Percentiles rank a stretch among this genome's conserved stretches.
phyloP scores from a whole-genome alignment of 2,888 invertebrate genomes.

The Drosophila antonietae region DNA sequence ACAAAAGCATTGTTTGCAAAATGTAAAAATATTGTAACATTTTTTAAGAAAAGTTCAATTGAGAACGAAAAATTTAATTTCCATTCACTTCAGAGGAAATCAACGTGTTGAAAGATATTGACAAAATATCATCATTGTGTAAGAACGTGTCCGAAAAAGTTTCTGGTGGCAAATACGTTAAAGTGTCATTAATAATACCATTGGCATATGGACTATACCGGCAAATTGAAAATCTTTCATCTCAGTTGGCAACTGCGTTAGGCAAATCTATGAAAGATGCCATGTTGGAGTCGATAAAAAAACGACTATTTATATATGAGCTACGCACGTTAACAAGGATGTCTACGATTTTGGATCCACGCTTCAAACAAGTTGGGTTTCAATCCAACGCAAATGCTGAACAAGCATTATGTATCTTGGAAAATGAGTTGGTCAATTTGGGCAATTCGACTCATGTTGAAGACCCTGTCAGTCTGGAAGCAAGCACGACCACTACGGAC shows the following conservation, averaged over 20 bases:
- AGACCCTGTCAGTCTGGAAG: background rate
- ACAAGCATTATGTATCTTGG: background rate
- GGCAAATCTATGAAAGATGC: background rate
- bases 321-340: background rate
- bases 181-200: conserved; percentile 24
- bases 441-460: background rate
- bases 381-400: background rate
- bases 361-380: background rate
- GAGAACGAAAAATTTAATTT: background rate
- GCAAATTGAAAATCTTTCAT: conserved; percentile 5
- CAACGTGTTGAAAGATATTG: no score
- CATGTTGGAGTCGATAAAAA: background rate
- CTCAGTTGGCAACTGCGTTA: conserved; percentile 13
- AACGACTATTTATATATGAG: background rate
- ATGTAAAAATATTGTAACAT: background rate
- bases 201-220: conserved; percentile 22
- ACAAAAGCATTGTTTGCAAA: background rate
- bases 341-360: conserved; percentile 2
- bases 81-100: no score
- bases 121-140: conserved; percentile 9
- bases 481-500: background rate
- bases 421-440: background rate
- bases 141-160: conserved; percentile 13
- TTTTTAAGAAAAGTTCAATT: background rate
- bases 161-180: background rate